Evolutionary conservation across 2,113 vertebrate species (phyloP).

Genomic region (Genyomyrus donnyi): DNA sequence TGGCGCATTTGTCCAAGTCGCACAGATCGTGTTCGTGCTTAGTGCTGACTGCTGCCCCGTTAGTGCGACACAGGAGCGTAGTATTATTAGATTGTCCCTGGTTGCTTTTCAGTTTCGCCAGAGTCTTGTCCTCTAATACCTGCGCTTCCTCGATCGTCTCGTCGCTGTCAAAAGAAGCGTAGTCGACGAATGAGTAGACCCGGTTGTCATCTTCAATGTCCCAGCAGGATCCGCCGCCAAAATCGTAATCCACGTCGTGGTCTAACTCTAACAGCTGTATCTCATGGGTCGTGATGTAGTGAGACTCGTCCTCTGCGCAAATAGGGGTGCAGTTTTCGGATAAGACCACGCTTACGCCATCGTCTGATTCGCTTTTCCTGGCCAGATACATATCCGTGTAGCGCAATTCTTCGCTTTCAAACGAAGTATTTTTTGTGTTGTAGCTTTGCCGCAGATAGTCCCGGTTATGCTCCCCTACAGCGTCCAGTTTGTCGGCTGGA

Average conservation of each 20-base stretch:
- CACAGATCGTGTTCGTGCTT: constrained; percentile 67
- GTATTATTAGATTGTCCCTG: constrained; percentile 50
- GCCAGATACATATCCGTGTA: constrained; percentile 66
- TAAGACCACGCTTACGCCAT: constrained; percentile 43
- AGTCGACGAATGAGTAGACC: constrained; percentile 89
- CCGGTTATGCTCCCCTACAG: constrained; percentile 10
- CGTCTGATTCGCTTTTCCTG: constrained; percentile 56
- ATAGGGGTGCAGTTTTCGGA: constrained; percentile 44
- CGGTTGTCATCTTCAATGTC: constrained; percentile 87
- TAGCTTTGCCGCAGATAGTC: constrained; percentile 35
- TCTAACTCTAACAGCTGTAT: constrained; percentile 93
- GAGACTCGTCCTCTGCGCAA: constrained; percentile 66
- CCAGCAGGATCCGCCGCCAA: constrained; percentile 81
- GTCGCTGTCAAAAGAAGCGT: constrained; percentile 84
- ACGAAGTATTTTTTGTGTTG: constrained; percentile 51
- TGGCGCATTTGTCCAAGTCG: constrained; percentile 62
- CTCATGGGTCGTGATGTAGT: constrained; percentile 93
- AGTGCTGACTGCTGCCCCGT: constrained; percentile 68
- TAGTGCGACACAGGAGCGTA: constrained; percentile 39
- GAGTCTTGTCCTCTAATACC: constrained; percentile 38
- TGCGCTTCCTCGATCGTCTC: constrained; percentile 62
- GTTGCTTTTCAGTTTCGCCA: constrained; percentile 30
- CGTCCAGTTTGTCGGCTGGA: constrained; percentile 19
- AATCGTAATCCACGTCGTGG: constrained; percentile 78
- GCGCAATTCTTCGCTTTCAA: constrained; percentile 66